Percentiles rank a stretch among this genome's conserved stretches.
Conservation (phyloP, 1,140 invertebrate species). For the Brachionus angularis region DNA sequence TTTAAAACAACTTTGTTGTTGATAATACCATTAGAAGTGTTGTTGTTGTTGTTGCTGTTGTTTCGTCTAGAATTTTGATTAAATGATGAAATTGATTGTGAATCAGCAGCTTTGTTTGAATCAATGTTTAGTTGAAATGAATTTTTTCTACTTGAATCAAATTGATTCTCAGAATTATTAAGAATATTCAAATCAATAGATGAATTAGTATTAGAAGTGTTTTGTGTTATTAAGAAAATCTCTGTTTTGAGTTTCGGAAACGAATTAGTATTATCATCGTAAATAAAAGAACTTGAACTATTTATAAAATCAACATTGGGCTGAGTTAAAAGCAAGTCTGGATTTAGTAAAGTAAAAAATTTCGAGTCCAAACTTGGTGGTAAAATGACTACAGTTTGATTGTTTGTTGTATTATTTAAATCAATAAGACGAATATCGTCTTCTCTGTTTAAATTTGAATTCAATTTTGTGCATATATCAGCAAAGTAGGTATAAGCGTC, state of each 20-base stretch:
- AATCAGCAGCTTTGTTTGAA: no score
- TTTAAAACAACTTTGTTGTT: no score
- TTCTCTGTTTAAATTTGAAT: constrained; percentile 56
- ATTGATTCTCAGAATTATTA: not conserved
- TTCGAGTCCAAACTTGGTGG: constrained; percentile 70
- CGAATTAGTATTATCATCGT: constrained; percentile 13
- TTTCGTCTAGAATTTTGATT: no score
- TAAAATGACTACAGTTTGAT: constrained; percentile 87
- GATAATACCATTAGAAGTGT: no score
- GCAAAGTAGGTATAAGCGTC: constrained; percentile 67
- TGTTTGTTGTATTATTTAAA: constrained; percentile 68
- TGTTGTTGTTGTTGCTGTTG: no score
- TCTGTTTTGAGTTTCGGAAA: constrained; percentile 27
- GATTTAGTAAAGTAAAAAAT: constrained; percentile 7
- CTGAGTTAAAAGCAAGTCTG: not conserved
- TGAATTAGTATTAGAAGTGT: constrained; percentile 2
- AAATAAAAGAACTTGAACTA: constrained; percentile 29
- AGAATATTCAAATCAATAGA: constrained; percentile 8
- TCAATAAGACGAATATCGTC: constrained; percentile 66
- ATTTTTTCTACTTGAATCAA: constrained; percentile 23
- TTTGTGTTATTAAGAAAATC: not conserved
- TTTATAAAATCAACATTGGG: not conserved
- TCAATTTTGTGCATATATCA: constrained; percentile 87
- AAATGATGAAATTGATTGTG: constrained; percentile 42
- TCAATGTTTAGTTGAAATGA: no score